These are phyloP conservation scores for Delphinapterus leucas DNA, from an alignment of 2,113 vertebrate genomes.

Conservation along the genomic window DNA sequence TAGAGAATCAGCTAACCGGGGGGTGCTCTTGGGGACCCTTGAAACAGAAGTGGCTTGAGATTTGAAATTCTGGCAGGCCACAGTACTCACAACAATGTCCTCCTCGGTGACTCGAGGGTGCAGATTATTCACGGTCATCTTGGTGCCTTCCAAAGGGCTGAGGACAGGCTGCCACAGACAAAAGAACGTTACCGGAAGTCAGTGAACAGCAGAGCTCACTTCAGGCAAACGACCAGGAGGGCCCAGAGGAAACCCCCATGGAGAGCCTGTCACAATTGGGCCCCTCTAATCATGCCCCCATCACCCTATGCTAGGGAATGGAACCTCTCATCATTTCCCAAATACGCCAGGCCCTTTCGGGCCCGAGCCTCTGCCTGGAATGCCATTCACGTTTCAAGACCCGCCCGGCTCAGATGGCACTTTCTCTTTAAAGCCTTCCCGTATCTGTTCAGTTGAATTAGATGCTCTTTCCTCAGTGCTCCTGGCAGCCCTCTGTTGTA, in stretches of 20 bases:
- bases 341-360: not conserved
- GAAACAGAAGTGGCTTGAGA: not conserved
- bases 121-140: slow-evolving; percentile 98
- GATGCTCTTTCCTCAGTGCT: not conserved
- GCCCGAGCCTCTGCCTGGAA: not conserved
- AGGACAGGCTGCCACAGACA: slow-evolving; percentile 85
- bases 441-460: not conserved
- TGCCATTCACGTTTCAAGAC: not conserved
- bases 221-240: not conserved
- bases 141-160: slow-evolving; percentile 97
- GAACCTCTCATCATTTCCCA: not conserved
- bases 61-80: not conserved
- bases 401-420: not conserved
- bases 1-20: not conserved
- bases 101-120: slow-evolving; percentile 97
- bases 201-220: not conserved
- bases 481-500: not conserved
- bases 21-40: not conserved
- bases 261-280: not conserved
- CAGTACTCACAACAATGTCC: slow-evolving; percentile 94
- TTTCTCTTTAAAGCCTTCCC: not conserved
- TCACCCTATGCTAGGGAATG: not conserved
- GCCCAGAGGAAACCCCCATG: not conserved
- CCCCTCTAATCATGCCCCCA: not conserved
- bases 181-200: not conserved